Evolutionary conservation across 2,113 vertebrate genomes (phyloP).

Genomic region (Arenaria interpres): DNA sequence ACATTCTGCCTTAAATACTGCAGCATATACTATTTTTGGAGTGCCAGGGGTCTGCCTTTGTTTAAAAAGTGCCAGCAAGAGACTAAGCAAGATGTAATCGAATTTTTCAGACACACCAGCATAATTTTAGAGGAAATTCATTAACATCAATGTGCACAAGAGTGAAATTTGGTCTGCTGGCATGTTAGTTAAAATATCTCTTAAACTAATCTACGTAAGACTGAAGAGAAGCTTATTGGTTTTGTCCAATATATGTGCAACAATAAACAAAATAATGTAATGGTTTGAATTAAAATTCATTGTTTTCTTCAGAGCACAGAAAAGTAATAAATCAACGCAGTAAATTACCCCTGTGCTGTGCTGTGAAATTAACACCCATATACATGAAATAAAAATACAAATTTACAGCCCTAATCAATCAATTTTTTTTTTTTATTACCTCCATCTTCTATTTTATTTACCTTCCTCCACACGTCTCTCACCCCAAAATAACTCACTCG

Average conservation of each 20-base stretch:
- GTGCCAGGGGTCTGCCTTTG: neutral
- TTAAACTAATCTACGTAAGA: neutral
- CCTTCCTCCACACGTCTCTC: neutral
- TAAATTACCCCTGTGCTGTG: constrained; percentile 55
- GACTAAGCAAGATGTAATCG: neutral
- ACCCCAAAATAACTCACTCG: neutral
- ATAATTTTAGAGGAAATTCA: neutral
- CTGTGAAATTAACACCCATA: constrained; percentile 70
- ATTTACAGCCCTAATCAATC: constrained; percentile 66
- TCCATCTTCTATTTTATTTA: constrained; percentile 70
- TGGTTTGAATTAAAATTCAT: constrained; percentile 70
- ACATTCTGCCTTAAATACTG: neutral
- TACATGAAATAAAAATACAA: constrained; percentile 68
- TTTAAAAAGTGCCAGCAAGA: neutral
- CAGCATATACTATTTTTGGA: neutral
- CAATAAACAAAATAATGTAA: neutral
- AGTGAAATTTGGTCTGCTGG: neutral
- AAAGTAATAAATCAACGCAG: constrained; percentile 62
- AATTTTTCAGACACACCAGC: neutral
- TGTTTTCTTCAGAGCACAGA: constrained; percentile 53
- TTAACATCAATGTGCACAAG: neutral
- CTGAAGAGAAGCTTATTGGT: neutral
- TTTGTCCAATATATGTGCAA: neutral
- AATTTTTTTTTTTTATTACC: constrained; percentile 38
- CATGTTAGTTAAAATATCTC: neutral